Evolutionary conservation across 2,797 vertebrate genomes (phyloP), one percentile per base, ranked within the genome.

Genomic region (Gymnopithys bicolor): DNA sequence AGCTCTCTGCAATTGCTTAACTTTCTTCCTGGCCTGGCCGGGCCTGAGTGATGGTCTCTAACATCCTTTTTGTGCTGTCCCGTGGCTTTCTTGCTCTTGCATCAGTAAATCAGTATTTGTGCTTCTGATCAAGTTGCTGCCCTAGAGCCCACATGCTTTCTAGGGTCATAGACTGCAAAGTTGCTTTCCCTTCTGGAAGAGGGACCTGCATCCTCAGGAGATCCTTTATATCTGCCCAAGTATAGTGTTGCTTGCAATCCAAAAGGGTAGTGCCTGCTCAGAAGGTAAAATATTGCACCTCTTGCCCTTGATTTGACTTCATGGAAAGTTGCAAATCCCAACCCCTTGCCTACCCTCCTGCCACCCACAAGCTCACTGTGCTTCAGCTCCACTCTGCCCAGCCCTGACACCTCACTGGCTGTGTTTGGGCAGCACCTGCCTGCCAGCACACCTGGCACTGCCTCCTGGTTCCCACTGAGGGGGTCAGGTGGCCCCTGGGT

Each of bases 291-390:
- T 59, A 46, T 30, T 37, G 9, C 30, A 83, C 30, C 35, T 14
- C 24, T 83, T 66, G 58, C 56, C 45, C 68, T 80, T 71, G 46
- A 27, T 60, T 37, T 74, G 33, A 4, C 52, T 88, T 74, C 5
- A 2, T 1, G 4, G 58, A 7, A 22, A 16, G 13, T 7, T 60
- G 53, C 49, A 73, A 68, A 64, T 76, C 49, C 12, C 76, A 68
- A 27, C 53, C 68, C 53, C 63, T 88, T 46, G 10, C 35, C 32
- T 88, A 49, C 41, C 10, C 24, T 79, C 19, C n/a, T 70, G 67
- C 69, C 32, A 18, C 13, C 13, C 5, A 6, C 30, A 7, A 64
- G 27, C n/a, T 71, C 0, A 0, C 67, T 71, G 49, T 75, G 63
- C 45, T 87, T 66, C 58, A 37, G 1, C 49, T 59, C 1, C 3